phyloP scores from a whole-genome alignment of 1,140 invertebrate species.

The Platyura marginata region DNA sequence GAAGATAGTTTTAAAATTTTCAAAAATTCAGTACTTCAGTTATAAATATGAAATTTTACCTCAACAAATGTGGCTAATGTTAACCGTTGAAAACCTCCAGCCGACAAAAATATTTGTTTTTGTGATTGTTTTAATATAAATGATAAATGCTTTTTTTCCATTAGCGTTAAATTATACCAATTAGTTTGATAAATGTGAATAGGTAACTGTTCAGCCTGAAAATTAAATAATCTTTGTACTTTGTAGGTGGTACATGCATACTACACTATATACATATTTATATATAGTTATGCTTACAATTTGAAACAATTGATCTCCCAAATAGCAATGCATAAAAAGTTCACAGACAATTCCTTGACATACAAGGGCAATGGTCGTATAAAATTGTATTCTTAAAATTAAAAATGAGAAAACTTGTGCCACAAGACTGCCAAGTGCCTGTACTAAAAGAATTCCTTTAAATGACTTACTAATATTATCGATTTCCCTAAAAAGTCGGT shows the following conservation, averaged over 20 bases:
- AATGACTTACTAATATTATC: neutral
- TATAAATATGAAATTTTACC: neutral
- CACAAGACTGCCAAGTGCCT: neutral
- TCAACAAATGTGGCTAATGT: neutral
- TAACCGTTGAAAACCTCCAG: neutral
- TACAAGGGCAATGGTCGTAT: neutral
- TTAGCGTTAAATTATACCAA: neutral
- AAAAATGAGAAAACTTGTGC: neutral
- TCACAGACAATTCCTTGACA: neutral
- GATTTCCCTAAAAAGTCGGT: too few relatives aligned
- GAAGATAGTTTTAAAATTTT: too few relatives aligned
- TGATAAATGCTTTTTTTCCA: neutral
- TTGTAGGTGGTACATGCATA: neutral
- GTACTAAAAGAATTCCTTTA: neutral
- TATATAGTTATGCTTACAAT: too few relatives aligned
- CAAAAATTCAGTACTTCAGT: too few relatives aligned
- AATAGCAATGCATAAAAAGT: neutral
- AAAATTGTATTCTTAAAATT: neutral
- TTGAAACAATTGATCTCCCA: neutral
- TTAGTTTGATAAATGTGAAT: neutral
- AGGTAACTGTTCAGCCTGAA: neutral
- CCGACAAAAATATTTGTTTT: neutral
- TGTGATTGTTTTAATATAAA: neutral
- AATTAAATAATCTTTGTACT: neutral
- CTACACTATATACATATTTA: neutral